These are phyloP conservation scores for Hephaestus fuliginosus DNA, from an alignment of 2,797 vertebrate species.

Conservation along the genomic window DNA sequence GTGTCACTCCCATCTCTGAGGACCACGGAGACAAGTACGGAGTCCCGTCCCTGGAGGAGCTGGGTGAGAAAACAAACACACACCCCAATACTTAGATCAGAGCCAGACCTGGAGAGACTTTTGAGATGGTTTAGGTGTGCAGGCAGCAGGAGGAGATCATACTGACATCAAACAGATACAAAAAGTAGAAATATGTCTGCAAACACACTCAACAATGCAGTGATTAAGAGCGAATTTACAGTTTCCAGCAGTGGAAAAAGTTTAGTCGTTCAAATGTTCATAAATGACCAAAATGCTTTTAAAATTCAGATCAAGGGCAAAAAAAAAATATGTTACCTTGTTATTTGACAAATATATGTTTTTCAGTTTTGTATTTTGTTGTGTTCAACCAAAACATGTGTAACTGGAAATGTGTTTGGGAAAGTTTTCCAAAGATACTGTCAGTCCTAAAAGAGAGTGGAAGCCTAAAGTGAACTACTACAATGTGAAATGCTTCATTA, in stretches of 20 bases:
- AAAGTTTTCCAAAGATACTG: too few relatives aligned
- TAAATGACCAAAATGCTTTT: too few relatives aligned
- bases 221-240: background rate
- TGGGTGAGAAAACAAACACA: conserved; percentile 77
- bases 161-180: background rate
- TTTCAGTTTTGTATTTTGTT: too few relatives aligned
- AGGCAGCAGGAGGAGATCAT: background rate
- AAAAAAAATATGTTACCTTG: too few relatives aligned
- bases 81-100: background rate
- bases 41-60: conserved; percentile 86
- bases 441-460: too few relatives aligned
- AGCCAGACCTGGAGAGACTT: background rate
- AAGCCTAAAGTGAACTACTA: too few relatives aligned
- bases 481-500: too few relatives aligned
- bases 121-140: accelerated
- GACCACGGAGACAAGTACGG: conserved; percentile 87
- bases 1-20: conserved; percentile 83
- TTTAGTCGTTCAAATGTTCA: too few relatives aligned
- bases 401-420: too few relatives aligned
- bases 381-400: too few relatives aligned
- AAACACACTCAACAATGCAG: background rate
- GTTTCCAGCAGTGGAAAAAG: background rate
- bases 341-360: too few relatives aligned
- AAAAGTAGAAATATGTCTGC: background rate
- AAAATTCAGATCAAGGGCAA: too few relatives aligned